Conservation (phyloP, 2,113 vertebrate species). For the Brachirus orientalis region DNA sequence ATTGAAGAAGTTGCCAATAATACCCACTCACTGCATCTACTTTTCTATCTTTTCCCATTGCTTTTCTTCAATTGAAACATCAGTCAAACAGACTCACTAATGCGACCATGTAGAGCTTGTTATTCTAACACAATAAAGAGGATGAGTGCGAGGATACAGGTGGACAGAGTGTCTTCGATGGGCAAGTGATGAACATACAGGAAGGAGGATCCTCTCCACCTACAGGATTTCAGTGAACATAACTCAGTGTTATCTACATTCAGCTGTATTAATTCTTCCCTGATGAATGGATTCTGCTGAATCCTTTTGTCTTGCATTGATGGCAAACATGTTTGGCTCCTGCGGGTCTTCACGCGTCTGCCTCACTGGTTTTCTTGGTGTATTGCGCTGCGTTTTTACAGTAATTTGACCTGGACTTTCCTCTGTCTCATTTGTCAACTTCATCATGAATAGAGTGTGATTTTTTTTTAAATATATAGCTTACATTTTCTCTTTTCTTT, state of each 20-base stretch:
- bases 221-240: conserved; percentile 58
- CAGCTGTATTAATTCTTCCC: conserved; percentile 34
- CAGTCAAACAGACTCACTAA: conserved; percentile 60
- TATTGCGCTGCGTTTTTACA: conserved; percentile 34
- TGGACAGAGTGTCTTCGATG: conserved; percentile 36
- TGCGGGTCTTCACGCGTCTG: conserved; percentile 10
- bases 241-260: conserved; percentile 46
- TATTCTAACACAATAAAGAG: conserved; percentile 50
- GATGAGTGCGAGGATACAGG: conserved; percentile 26
- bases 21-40: conserved; percentile 37
- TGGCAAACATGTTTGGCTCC: conserved; percentile 47
- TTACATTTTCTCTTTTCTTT: neutral
- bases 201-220: conserved; percentile 69
- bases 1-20: conserved; percentile 50
- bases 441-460: neutral
- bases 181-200: conserved; percentile 37
- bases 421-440: conserved; percentile 14
- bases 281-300: conserved; percentile 47
- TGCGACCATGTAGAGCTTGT: conserved; percentile 3
- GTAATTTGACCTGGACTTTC: conserved; percentile 30
- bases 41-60: conserved; percentile 36
- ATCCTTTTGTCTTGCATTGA: conserved; percentile 52
- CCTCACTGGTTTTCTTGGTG: conserved; percentile 29
- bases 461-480: no score
- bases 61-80: conserved; percentile 66